phyloP scores from a whole-genome alignment of 2,888 invertebrate species.

The Spodoptera littoralis region DNA sequence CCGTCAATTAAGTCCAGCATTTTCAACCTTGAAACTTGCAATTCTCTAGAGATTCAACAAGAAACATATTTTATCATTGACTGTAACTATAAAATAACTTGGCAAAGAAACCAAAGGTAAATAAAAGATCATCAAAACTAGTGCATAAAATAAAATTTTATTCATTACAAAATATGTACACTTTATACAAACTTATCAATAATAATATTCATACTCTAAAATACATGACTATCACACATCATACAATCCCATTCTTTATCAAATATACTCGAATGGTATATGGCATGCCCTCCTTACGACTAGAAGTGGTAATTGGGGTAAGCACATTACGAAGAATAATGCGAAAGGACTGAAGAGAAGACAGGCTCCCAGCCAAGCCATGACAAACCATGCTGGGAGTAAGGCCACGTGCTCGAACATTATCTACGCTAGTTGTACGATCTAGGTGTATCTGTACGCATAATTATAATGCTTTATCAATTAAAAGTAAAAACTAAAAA shows the following conservation, averaged over 20 bases:
- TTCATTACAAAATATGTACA: conserved; percentile 67
- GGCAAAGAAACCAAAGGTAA: conserved; percentile 7
- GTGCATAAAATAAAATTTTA: conserved; percentile 53
- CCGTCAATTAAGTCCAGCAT: too few relatives aligned
- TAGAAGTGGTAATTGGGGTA: conserved; percentile 92
- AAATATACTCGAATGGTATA: conserved; percentile 91
- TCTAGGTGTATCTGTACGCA: conserved; percentile 64
- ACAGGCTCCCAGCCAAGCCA: conserved; percentile 90
- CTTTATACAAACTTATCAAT: conserved; percentile 60
- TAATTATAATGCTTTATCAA: conserved; percentile 69
- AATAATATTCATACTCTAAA: conserved; percentile 47
- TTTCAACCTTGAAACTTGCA: too few relatives aligned
- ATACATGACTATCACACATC: conserved; percentile 57
- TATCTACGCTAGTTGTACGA: conserved; percentile 60
- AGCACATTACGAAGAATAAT: conserved; percentile 90
- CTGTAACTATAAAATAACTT: neutral
- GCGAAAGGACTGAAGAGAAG: conserved; percentile 91
- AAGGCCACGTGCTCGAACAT: conserved; percentile 83
- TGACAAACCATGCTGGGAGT: conserved; percentile 88
- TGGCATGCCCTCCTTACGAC: conserved; percentile 90
- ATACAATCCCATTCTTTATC: conserved; percentile 55
- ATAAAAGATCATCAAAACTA: conserved; percentile 30
- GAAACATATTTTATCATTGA: too few relatives aligned
- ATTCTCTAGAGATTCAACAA: too few relatives aligned
- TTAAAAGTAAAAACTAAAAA: conserved; percentile 60